A percentile compares a stretch with the other conserved stretches of the same genome.
Evolutionary conservation across 2,113 vertebrate genomes (phyloP).

Genomic region (Notothenia rossii): DNA sequence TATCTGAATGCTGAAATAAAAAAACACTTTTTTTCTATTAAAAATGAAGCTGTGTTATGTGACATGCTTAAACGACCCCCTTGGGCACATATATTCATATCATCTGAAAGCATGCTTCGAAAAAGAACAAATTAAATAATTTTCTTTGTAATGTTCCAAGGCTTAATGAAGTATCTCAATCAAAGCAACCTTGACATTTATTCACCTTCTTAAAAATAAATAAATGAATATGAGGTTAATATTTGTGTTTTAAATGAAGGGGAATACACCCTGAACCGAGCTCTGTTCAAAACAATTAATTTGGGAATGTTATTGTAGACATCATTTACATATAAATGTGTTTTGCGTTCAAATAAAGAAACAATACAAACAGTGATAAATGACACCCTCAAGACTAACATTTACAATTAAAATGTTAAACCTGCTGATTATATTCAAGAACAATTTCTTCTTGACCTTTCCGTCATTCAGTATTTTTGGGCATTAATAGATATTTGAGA

Average conservation of each 20-base stretch:
- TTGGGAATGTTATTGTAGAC: slow-evolving; percentile 88
- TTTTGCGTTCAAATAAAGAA: slow-evolving; percentile 81
- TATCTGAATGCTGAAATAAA: slow-evolving; percentile 4
- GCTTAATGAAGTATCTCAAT: slow-evolving; percentile 77
- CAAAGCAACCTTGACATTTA: slow-evolving; percentile 80
- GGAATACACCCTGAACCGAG: slow-evolving; percentile 73
- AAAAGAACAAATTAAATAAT: slow-evolving; percentile 53
- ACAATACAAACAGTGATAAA: slow-evolving; percentile 82
- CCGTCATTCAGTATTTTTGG: slow-evolving; percentile 11
- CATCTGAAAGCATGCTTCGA: slow-evolving; percentile 80
- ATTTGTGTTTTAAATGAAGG: slow-evolving; percentile 66
- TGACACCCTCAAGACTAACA: slow-evolving; percentile 89
- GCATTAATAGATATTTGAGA: background rate
- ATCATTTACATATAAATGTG: slow-evolving; percentile 95
- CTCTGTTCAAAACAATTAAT: slow-evolving; percentile 81
- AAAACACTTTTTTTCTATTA: background rate
- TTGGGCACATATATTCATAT: slow-evolving; percentile 87
- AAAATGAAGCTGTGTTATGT: slow-evolving; percentile 66
- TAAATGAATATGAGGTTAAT: slow-evolving; percentile 44
- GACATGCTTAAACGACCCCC: slow-evolving; percentile 85
- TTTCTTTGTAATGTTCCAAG: slow-evolving; percentile 51
- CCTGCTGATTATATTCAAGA: slow-evolving; percentile 87
- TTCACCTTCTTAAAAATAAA: slow-evolving; percentile 70
- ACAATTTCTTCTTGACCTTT: slow-evolving; percentile 87
- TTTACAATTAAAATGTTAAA: slow-evolving; percentile 93